Evolutionary conservation across 2,888 invertebrate genomes (phyloP), one percentile per base, ranked within the genome.

Genomic region (Tenthredo livida): DNA sequence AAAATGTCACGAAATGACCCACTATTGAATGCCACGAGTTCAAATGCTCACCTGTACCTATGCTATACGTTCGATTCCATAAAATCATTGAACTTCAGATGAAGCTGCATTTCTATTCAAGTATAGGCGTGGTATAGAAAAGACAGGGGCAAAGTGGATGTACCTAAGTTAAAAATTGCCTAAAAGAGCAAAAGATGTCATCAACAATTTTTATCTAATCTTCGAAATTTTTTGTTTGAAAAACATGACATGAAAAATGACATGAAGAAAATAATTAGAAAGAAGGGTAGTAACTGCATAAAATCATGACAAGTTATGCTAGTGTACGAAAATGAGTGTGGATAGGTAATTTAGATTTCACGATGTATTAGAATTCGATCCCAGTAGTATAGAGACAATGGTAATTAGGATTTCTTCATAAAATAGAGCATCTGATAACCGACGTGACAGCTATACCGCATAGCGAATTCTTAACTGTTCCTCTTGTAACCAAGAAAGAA

Each of bases 351-450:
- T 80, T 80, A 29, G 40, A 80, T 80, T 61, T 58, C 21, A 37
- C 58, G 61, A 80, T 37, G 61, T 80, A 80, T 80, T 80, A 61
- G 80, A 61, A 61, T 80, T 80, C 58, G 80, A 80, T 58, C 29
- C 58, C 80, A 12, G 80, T 40, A 33, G n/a, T 40, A 37, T 61
- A 37, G 21, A 40, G 58, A 88, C 89, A 90, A 90, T 90, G 87
- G 88, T 88, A 90, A 90, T 90, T 90, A 90, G 87, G 87, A 88
- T 89, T 90, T 90, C 90, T 87, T 88, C 88, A 89, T 90, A 88
- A 90, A 90, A 90, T 90, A 84, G 90, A 90, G 88, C 90, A 90
- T 90, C 90, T 88, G 90, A 90, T 90, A 90, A 90, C 87, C 86
- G 88, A 87, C 87, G 87, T 88, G 88, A 89, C 89, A 88, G 87